Conservation (phyloP, 2,113 vertebrate genomes). For the Peromyscus polionotus region DNA sequence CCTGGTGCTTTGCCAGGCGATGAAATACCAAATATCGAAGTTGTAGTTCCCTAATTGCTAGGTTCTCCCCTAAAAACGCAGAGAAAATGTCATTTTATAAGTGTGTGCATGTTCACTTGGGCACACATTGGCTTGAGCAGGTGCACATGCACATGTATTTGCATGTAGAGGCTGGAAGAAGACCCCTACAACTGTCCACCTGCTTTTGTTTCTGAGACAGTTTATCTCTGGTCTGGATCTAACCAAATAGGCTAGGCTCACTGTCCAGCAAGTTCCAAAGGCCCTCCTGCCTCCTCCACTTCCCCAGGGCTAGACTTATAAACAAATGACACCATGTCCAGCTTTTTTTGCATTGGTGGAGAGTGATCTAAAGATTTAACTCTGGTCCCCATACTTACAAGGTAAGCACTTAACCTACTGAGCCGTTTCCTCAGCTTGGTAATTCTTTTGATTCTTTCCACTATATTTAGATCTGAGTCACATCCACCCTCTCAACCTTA, state of each 20-base stretch:
- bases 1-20: rapidly evolving
- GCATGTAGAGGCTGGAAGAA: too few relatives aligned
- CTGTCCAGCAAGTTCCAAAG: neutral
- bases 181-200: neutral
- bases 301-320: neutral
- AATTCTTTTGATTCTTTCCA: neutral
- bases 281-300: too few relatives aligned
- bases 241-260: neutral
- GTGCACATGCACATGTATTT: neutral
- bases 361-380: neutral
- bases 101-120: too few relatives aligned
- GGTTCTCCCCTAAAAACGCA: neutral
- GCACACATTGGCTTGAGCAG: too few relatives aligned
- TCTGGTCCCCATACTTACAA: neutral
- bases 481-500: neutral
- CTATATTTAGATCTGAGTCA: neutral
- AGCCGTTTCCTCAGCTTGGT: neutral
- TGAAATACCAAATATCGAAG: neutral
- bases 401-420: neutral
- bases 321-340: neutral
- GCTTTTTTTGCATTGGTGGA: neutral
- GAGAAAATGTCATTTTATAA: neutral
- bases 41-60: neutral
- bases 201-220: neutral
- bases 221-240: neutral